Evolutionary conservation across 1,140 invertebrate genomes (phyloP), one percentile per base, ranked within the genome.

Genomic region (Drosophila kikkawai): DNA sequence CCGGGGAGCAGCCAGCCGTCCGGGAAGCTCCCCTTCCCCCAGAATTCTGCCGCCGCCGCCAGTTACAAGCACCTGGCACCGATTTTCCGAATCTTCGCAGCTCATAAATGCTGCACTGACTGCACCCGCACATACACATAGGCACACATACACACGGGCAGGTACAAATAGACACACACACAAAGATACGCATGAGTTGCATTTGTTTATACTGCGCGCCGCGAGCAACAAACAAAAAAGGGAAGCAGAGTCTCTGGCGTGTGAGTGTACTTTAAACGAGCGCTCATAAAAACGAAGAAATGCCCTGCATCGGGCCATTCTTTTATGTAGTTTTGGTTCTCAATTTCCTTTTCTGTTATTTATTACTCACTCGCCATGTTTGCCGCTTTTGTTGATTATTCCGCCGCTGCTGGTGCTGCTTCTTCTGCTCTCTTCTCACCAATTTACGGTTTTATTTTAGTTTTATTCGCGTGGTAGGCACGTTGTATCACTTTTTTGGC

Each of bases 291-390:
- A 73, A 48, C 47, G 22, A 3, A 50, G 47, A 71, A 64, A 77
- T 69, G 41, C 42, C 68, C 36, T 22, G 53, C 53, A 56, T 26
- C 39, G 37, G 53, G 3, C 19, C 36, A 26, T 56, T 56, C 53
- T 12, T 56, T 39, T 26, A 56, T 56, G 19, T 22, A 22, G 34
- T 6, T 26, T 22, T n/a, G n/a, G 19, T 39, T 56, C 19, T 39
- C 36, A 1, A 7, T 56, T 56, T 39, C 19, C 13, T 59, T 45
- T 50, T 48, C 65, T 60, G 41, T 50, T 77, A 50, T 84, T 90
- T 77, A 58, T 88, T 90, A 90, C 88, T 91, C 73, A 91, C 88
- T 91, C 83, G 88, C 88, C 88, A 91, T 91, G 79, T 74, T 73
- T 91, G 71, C 65, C 66, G 67, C 55, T 82, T 70, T 64, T 86